Evolutionary conservation across 2,113 vertebrate genomes (phyloP), one percentile per base, ranked within the genome.

Genomic region (Eupsittula cactorum): DNA sequence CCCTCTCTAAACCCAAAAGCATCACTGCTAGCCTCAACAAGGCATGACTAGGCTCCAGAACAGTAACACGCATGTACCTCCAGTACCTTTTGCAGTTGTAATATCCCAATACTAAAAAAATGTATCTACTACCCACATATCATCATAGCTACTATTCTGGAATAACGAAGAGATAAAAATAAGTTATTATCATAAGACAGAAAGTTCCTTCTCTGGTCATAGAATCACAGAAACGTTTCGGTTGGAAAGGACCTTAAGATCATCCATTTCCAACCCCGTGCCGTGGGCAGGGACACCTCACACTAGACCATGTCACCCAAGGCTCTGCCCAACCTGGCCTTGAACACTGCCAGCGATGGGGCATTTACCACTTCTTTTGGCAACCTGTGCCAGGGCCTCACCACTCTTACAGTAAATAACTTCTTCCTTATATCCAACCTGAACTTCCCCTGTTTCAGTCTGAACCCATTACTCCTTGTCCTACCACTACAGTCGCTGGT

Each of bases 1-100:
- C 47, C 65, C 53, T 37, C 79, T 42, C 71, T 67, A 50, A 80
- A 60, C 12, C 16, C 19, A 7, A 7, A 7, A 27, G 39, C 1
- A 23, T 10, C 69, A 50, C 41, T 16, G 21, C 10, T 39, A 35
- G 25, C 31, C 76, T 50, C 69, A 84, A 44, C 16, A 35, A 50
- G 0, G 17, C 37, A 19, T 0, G 3, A 69, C 9, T 6, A 52
- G 3, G 46, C n/a, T 82, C 44, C 2, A 0, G 2, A 49, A 28
- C 18, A 74, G 28, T 3, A 55, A 59, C 21, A 44, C 3, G 7
- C 84, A 12, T 0, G 7, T 9, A n/a, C 10, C 55, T 37, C 55
- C 70, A 49, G 50, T 9, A 53, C 47, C 35, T 82, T 20, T 53
- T 6, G 42, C 49, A 57, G n/a, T 11, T 73, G 24, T 28, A 64